Base-by-base conservation (phyloP, 1,140 invertebrate species). In the Andricus grossulariae region DNA sequence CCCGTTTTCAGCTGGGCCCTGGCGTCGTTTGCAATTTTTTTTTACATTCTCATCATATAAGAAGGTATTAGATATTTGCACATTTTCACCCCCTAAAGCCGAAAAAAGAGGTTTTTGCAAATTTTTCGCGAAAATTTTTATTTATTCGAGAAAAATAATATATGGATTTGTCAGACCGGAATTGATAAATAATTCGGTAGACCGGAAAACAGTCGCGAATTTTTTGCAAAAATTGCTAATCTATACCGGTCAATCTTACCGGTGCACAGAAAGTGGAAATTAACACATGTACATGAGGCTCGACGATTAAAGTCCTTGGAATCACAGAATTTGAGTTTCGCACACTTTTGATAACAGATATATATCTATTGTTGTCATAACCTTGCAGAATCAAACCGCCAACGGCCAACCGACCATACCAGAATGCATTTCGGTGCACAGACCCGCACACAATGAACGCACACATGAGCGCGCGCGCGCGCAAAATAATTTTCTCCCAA, bases 1-100 rank as follows among this genome's bases (percentile, higher is more conserved):
- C 82, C 80, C 78, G 77, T 80, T 83, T 77, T 75, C 75, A 45
- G 39, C 39, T 45, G 54, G 73, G 55, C 18, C 15, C 39, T 21
- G 45, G 19, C 70, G 70, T 39, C 21, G 18, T 71, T 49, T 50
- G 57, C 55, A 51, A 74, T 78, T 74, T 76, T 73, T 72, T 66
- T 45, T 45, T 45, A 11, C 49, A 50, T n/a, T 50, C 10, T 45
- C 39, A 10, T 45, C 39, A 8, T 45, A 45, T 45, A 45, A 45
- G 2, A 45, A 45, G 39, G 39, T 45, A 11, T 32, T 10, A 45
- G 39, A 45, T 45, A 45, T 45, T 45, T 45, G 39, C 39, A 45
- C 7, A 45, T 45, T 45, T 11, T 45, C 39, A 45, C 39, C 39
- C 39, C 10, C 39, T 45, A 7, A 45, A 45, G 8, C 7, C 39